Evolutionary conservation across 2,797 vertebrate species (phyloP), one percentile per base, ranked within the genome.

Genomic region (Gallinago stenura): DNA sequence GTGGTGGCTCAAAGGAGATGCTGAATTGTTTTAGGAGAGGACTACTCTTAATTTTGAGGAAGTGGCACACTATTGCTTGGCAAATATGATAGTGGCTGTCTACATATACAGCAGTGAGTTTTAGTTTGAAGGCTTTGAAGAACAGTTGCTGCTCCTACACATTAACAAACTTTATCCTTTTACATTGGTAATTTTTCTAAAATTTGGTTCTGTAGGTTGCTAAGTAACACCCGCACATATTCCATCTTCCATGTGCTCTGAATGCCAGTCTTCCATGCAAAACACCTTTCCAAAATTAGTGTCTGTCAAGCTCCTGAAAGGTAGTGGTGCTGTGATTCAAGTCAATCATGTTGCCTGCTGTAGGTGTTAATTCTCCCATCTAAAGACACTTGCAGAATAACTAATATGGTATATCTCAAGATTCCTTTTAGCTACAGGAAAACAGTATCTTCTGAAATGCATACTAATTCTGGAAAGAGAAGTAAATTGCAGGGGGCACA

Each of bases 281-380:
- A 97, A 95, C 84, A 93, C 78, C 81, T 87, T 94, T 95, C 95
- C 96, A 96, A 96, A 97, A 95, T 97, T 95, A 95, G 91, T 86
- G 81, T 95, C 93, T 96, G 85, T 94, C 95, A 93, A 93, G 85
- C 89, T 95, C 60, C 90, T 95, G 85, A 94, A 84, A 93, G 91
- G 94, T 94, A 92, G 83, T 75, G 81, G 56, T 96, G 66, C 86
- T 93, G 48, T 76, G 85, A 94, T 95, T 91, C 72, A 83, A 92
- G 91, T 97, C 95, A 97, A 71, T 97, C 94, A 94, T 76, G 51
- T 82, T 94, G 69, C 83, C n/a, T 90, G 28, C 85, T 72, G 91
- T 90, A 89, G 83, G 65, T 95, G 85, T 91, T 93, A 83, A 83
- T 96, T 95, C 75, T 87, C n/a, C 58, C 43, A 86, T 88, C 72